A percentile compares a stretch with the other conserved stretches of the same genome.
phyloP scores from a whole-genome alignment of 2,113 vertebrate species.

The Atlantisia rogersi region DNA sequence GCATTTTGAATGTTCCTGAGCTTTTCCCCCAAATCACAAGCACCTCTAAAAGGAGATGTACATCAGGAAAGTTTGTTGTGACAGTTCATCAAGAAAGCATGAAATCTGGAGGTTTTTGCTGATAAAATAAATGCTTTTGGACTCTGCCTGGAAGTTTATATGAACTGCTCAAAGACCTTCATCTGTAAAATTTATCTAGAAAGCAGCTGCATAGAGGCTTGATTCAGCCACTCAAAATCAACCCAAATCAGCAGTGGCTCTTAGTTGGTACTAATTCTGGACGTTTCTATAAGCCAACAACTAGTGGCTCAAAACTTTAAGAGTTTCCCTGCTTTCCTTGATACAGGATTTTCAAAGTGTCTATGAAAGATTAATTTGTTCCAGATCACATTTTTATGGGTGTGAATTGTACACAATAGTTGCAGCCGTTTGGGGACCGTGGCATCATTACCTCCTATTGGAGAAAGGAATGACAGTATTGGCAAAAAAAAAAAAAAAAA shows the following conservation, averaged over 20 bases:
- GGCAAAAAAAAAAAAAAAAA: neutral
- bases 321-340: neutral
- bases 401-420: neutral
- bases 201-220: neutral
- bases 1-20: slow-evolving; percentile 7
- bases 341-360: neutral
- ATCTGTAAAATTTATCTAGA: neutral
- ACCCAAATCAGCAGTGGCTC: neutral
- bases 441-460: neutral
- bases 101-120: neutral
- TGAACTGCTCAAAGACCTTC: neutral
- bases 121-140: slow-evolving; percentile 18
- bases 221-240: neutral
- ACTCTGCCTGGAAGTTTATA: neutral
- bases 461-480: neutral
- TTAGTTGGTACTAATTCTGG: neutral
- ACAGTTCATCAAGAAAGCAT: slow-evolving; percentile 3
- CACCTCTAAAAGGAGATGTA: neutral
- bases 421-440: neutral
- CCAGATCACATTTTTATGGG: neutral
- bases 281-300: neutral
- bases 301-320: neutral
- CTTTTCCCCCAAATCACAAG: slow-evolving; percentile 5
- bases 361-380: neutral
- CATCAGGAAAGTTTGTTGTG: neutral